Percentiles rank a stretch among this genome's conserved stretches.
phyloP scores from a whole-genome alignment of 2,888 invertebrate species.

The Tuta absoluta region DNA sequence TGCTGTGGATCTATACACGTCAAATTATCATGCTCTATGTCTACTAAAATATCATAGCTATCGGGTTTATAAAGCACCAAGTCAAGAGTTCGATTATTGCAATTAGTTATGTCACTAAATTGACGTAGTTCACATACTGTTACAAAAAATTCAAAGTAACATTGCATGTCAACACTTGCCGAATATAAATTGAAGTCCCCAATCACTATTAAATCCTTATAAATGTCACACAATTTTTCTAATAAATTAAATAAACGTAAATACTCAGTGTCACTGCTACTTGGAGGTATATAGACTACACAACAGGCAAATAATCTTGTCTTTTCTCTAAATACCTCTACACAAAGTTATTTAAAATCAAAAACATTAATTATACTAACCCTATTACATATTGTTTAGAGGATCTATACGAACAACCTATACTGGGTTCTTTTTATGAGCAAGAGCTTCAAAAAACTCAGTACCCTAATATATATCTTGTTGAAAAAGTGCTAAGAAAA shows the following conservation, averaged over 20 bases:
- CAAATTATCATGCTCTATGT: not conserved
- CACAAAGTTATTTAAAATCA: not conserved
- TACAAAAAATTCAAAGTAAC: no score
- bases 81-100: not conserved
- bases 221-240: not conserved
- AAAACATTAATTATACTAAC: no score
- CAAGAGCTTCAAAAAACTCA: no score
- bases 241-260: not conserved
- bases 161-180: no score
- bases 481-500: no score
- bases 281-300: not conserved
- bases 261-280: not conserved
- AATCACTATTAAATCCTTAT: not conserved
- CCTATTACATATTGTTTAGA: no score
- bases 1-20: not conserved
- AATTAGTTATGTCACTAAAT: not conserved
- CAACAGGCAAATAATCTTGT: not conserved
- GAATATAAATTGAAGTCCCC: slow-evolving; percentile 1
- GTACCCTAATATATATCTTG: no score
- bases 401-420: no score
- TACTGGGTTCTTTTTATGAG: no score
- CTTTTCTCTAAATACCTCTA: not conserved
- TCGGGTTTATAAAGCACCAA: not conserved
- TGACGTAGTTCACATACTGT: not conserved
- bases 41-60: not conserved